Base-by-base conservation (phyloP, 1,140 invertebrate species). In the Arion vulgaris region DNA sequence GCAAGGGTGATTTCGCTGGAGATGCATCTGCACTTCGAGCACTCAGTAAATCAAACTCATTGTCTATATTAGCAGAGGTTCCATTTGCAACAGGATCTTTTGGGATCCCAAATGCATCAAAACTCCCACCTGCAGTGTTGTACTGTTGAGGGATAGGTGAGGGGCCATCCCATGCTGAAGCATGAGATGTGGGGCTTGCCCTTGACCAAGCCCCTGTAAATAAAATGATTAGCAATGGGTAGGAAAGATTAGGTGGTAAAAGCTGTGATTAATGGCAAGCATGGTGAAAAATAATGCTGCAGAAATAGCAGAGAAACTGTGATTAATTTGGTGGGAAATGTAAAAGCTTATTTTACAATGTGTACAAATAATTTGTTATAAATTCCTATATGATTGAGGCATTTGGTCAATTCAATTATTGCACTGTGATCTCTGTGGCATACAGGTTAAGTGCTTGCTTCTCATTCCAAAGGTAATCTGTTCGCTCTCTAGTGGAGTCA, bases 41-140 rank as follows among this genome's bases (percentile, higher is more conserved):
- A 81, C 88, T 88, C 68, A 91, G 76, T 66, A 91, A 69, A 77
- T 91, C 90, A 89, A 91, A 91, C 53, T 85, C 90, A 85, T 88
- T 88, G 77, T 91, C 90, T 7, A 90, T 86, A 49, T 74, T 85
- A 26, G 73, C 9, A 13, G 72, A 75, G 19, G 78, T 83, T 19
- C 87, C 88, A 81, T 88, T 90, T 19, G 87, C 87, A 13, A 83
- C 82, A n/a, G 82, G 51, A 49, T 77, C 45, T 53, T 66, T 68
- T 41, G 84, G 80, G 68, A 85, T 49, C 51, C 78, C 85, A 80
- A 87, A 86, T 15, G 83, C 78, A 49, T 86, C 79, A 66, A 66
- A 66, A 7, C 62, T 28, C 9, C 81, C 34, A 45, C 74, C 71
- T 28, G 82, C 66, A 36, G 71, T 69, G 19, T 66, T 53, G 17